Percentiles rank a stretch among this genome's conserved stretches.
These are phyloP conservation scores for Phyto melanocephala DNA, from an alignment of 2,888 invertebrate genomes.

Conservation along the genomic window DNA sequence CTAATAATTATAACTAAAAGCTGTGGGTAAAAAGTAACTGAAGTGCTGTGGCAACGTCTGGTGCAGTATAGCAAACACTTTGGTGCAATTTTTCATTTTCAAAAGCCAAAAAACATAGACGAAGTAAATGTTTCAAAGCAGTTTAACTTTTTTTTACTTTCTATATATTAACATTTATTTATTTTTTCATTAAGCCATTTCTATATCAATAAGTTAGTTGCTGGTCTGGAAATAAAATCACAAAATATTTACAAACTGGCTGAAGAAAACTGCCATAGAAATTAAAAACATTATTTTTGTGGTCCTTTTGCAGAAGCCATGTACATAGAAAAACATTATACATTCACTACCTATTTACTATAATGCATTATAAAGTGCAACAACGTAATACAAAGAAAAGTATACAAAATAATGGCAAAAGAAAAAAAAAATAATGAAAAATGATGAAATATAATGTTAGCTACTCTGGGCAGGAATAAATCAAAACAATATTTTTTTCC, in stretches of 20 bases:
- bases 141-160: constrained; percentile 5
- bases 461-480: constrained; percentile 31
- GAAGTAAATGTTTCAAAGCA: constrained; percentile 11
- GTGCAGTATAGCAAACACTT: background rate
- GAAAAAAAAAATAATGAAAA: constrained; percentile 39
- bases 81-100: constrained; percentile 1
- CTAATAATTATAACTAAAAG: constrained; percentile 28
- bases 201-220: constrained; percentile 17
- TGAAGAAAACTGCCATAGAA: constrained; percentile 28
- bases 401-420: background rate
- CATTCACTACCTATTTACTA: constrained; percentile 30
- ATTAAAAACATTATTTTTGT: constrained; percentile 20
- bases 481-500: constrained; percentile 10
- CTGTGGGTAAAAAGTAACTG: background rate
- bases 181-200: background rate
- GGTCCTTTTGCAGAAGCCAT: background rate
- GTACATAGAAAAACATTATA: background rate
- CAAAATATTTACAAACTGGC: background rate
- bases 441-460: constrained; percentile 55
- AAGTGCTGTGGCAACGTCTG: background rate
- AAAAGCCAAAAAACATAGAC: constrained; percentile 10
- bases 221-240: background rate
- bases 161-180: background rate
- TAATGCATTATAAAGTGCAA: constrained; percentile 15
- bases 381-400: background rate